A percentile compares a stretch with the other conserved stretches of the same genome.
Conservation (phyloP, 1,140 invertebrate genomes). For the Eurytemora carolleeae region DNA sequence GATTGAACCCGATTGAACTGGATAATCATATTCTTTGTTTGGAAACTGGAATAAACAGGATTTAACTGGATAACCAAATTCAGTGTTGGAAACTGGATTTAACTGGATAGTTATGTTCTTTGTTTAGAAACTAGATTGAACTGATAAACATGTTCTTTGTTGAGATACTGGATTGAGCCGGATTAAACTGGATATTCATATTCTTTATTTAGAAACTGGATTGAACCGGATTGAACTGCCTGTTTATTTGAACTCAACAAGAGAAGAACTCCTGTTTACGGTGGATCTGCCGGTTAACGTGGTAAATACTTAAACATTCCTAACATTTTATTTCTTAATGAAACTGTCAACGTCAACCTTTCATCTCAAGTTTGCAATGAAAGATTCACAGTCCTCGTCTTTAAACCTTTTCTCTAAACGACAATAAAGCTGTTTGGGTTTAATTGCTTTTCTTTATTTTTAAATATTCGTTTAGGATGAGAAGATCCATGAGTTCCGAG, state of each 20-base stretch:
- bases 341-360: too few species aligned
- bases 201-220: too few species aligned
- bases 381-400: too few species aligned
- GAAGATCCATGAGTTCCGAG: conserved; percentile 81
- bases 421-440: too few species aligned
- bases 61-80: conserved; percentile 15
- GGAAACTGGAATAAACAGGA: too few species aligned
- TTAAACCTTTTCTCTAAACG: too few species aligned
- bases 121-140: conserved; percentile 17
- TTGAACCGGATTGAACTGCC: conserved; percentile 59
- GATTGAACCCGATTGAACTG: conserved; percentile 14
- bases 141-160: conserved; percentile 16
- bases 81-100: too few species aligned
- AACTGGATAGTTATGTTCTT: conserved; percentile 17
- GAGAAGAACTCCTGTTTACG: conserved; percentile 82
- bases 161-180: too few species aligned
- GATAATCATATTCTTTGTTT: conserved; percentile 17
- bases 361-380: too few species aligned
- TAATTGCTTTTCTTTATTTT: too few species aligned
- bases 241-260: conserved; percentile 88
- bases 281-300: conserved; percentile 79
- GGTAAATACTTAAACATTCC: too few species aligned
- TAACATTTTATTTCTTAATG: too few species aligned
- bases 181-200: conserved; percentile 14
- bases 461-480: conserved; percentile 56